Conservation (phyloP, 2,113 vertebrate species). For the Tetraodon nigroviridis region DNA sequence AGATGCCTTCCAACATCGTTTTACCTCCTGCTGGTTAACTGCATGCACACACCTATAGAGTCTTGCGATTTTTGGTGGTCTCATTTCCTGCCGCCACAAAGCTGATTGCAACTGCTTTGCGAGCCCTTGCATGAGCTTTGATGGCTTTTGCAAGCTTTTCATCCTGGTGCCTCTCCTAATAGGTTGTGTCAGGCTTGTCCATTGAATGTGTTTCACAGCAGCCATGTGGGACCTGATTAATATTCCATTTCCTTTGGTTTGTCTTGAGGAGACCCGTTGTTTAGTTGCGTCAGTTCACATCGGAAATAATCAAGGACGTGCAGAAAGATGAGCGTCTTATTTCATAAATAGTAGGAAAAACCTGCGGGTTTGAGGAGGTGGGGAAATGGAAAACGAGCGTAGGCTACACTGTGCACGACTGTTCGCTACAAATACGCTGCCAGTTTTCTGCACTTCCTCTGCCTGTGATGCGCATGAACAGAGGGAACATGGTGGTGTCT, state of each 20-base stretch:
- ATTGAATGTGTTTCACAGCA: background rate
- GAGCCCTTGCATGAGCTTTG: background rate
- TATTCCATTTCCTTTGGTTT: conserved; percentile 4
- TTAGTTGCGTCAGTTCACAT: conserved; percentile 7
- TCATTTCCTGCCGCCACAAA: background rate
- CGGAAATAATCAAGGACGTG: conserved; percentile 16
- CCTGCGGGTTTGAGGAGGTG: background rate
- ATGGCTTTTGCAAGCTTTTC: background rate
- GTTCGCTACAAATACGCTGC: background rate
- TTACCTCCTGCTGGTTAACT: no score
- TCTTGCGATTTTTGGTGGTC: background rate
- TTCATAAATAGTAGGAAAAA: background rate
- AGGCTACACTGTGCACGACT: background rate
- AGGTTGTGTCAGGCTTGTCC: conserved; percentile 8
- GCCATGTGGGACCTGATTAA: conserved; percentile 9
- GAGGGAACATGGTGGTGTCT: background rate
- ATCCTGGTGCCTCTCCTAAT: background rate
- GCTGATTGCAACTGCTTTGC: background rate
- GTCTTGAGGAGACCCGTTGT: conserved; percentile 6
- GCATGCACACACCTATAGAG: no score
- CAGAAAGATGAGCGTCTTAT: no score
- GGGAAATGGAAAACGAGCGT: background rate
- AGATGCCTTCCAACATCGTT: background rate
- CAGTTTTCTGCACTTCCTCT: background rate
- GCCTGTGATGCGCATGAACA: background rate